These are phyloP conservation scores for Umimayanthus chanpuru DNA, from an alignment of 92 coral and sea anemone genomes.

Conservation along the genomic window DNA sequence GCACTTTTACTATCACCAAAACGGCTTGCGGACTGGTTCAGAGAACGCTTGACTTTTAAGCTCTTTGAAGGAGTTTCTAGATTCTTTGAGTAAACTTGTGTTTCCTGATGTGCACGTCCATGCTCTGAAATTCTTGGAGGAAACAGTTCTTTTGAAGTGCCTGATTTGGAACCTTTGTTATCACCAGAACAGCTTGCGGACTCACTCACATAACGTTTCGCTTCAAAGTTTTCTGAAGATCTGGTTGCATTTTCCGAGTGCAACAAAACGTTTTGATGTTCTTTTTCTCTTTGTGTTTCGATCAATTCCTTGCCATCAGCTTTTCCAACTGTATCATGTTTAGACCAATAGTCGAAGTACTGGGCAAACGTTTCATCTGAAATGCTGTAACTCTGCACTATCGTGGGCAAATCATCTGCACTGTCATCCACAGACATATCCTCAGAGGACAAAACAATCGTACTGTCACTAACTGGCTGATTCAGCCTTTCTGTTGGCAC, in stretches of 20 bases:
- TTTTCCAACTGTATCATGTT: neutral
- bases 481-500: neutral
- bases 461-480: neutral
- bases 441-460: neutral
- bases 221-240: neutral
- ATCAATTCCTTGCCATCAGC: neutral
- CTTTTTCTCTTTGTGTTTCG: neutral
- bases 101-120: neutral
- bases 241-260: neutral
- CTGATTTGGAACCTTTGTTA: neutral
- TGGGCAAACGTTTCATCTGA: conserved; percentile 19
- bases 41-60: neutral
- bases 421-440: neutral
- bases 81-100: neutral
- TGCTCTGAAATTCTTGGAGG: neutral
- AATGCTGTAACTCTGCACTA: conserved; percentile 20
- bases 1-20: neutral
- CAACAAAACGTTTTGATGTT: neutral
- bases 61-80: neutral
- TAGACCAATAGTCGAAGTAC: neutral
- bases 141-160: neutral
- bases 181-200: neutral
- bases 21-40: neutral
- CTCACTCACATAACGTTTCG: no score
- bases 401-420: neutral